Percentiles rank a stretch among this genome's conserved stretches.
phyloP scores from a whole-genome alignment of 2,888 invertebrate species.

The Parochlus steinenii region DNA sequence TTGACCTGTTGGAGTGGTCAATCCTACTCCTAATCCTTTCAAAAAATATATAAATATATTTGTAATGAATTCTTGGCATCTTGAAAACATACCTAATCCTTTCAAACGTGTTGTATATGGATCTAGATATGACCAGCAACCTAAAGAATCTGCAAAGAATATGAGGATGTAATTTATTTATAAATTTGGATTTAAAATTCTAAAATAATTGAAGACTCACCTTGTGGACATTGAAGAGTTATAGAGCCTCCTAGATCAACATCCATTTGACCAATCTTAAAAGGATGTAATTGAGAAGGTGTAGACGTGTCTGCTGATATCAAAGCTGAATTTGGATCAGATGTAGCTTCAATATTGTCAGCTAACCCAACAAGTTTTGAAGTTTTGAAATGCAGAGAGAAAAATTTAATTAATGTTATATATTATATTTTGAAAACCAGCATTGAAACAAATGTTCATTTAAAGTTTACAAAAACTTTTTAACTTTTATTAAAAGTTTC shows the following conservation, averaged over 20 bases:
- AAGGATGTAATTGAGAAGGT: slow-evolving; percentile 23
- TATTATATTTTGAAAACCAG: too few relatives aligned
- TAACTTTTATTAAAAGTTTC: too few relatives aligned
- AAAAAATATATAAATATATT: too few relatives aligned
- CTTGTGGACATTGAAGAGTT: slow-evolving; percentile 69
- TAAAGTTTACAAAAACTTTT: too few relatives aligned
- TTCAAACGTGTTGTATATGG: slow-evolving; percentile 35
- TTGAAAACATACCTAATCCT: slow-evolving; percentile 38
- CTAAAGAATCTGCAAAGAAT: slow-evolving; percentile 33
- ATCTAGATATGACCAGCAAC: slow-evolving; percentile 45
- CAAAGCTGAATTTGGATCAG: slow-evolving; percentile 32
- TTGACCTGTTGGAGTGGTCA: slow-evolving; percentile 37
- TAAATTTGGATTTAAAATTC: too few relatives aligned
- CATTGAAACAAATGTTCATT: too few relatives aligned
- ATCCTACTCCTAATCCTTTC: slow-evolving; percentile 41
- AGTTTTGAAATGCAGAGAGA: too few relatives aligned
- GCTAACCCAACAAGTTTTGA: too few relatives aligned
- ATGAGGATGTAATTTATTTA: neutral
- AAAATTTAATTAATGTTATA: too few relatives aligned
- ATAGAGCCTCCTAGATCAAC: slow-evolving; percentile 76
- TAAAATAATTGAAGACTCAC: too few relatives aligned
- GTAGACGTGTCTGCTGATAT: slow-evolving; percentile 28
- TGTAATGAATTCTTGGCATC: too few relatives aligned
- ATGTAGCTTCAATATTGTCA: slow-evolving; percentile 36
- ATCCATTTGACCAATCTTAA: slow-evolving; percentile 48